Conservation (phyloP, 2,888 invertebrate species). For the Teinopalpus imperialis region DNA sequence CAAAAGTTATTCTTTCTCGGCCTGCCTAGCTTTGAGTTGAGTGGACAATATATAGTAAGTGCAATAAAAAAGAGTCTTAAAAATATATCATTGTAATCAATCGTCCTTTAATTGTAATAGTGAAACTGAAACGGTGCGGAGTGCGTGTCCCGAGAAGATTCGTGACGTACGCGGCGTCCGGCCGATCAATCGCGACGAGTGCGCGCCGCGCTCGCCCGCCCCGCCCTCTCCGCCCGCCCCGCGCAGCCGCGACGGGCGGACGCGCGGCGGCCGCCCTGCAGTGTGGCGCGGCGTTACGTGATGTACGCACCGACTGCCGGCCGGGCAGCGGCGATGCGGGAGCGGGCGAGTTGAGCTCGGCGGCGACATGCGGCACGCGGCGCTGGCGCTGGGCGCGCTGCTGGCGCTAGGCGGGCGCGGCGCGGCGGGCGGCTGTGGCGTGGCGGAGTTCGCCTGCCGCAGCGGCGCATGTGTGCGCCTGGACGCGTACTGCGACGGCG, state of each 20-base stretch:
- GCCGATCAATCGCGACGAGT: no score
- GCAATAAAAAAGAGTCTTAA: no score
- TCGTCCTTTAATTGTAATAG: no score
- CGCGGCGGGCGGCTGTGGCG: slow-evolving; percentile 62
- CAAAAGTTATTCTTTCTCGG: no score
- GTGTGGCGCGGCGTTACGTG: slow-evolving; percentile 35
- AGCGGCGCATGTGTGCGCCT: slow-evolving; percentile 89
- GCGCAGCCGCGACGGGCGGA: slow-evolving; percentile 30
- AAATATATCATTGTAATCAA: no score
- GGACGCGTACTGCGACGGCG: slow-evolving; percentile 93
- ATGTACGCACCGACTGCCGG: slow-evolving; percentile 2
- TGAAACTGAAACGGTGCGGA: no score
- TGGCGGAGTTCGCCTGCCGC: slow-evolving; percentile 61
- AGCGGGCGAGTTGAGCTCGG: slow-evolving; percentile 24
- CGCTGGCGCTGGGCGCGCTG: slow-evolving; percentile 33
- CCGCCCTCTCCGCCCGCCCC: slow-evolving; percentile 29
- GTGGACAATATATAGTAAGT: no score
- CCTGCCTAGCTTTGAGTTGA: no score
- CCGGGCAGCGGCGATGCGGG: slow-evolving; percentile 19
- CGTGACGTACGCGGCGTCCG: no score
- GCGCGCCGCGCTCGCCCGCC: neutral
- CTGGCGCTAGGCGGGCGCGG: slow-evolving; percentile 40
- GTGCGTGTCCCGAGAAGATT: no score
- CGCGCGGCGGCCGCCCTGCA: slow-evolving; percentile 38
- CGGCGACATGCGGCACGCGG: slow-evolving; percentile 19